Evolutionary conservation across 2,797 vertebrate species (phyloP).

Genomic region (Arnoldichthys spilopterus): DNA sequence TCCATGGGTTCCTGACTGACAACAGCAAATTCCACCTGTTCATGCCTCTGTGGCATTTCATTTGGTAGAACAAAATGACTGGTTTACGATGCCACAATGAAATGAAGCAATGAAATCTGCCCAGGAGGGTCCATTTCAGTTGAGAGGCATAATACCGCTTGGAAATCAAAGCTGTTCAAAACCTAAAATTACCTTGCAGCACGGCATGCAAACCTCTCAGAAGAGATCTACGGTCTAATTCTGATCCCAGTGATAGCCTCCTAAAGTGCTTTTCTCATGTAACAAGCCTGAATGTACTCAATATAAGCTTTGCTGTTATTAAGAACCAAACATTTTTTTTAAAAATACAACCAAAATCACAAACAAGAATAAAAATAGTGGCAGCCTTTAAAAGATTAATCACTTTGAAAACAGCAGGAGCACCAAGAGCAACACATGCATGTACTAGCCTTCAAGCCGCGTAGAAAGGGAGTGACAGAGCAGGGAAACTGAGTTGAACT

Average conservation of each 20-base stretch:
- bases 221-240: constrained; percentile 41
- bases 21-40: constrained; percentile 1
- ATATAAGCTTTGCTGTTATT: not conserved
- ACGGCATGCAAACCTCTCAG: not conserved
- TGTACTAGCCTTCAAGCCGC: not conserved
- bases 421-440: not conserved
- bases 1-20: not conserved
- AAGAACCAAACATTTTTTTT: not conserved
- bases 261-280: not conserved
- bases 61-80: constrained; percentile 5
- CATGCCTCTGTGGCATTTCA: constrained; percentile 7
- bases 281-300: not conserved
- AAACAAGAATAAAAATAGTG: not conserved
- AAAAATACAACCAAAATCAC: not conserved
- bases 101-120: not conserved
- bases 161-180: constrained; percentile 16
- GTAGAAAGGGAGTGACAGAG: not conserved
- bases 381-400: not conserved
- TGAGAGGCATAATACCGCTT: not conserved
- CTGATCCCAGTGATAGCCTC: constrained; percentile 57
- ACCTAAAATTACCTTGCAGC: not conserved
- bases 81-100: constrained; percentile 9
- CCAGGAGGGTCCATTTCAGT: constrained; percentile 3
- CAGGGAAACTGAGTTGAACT: not conserved
- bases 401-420: not conserved